Evolutionary conservation across 2,888 invertebrate genomes (phyloP).

Genomic region (Agrilus biguttatus): DNA sequence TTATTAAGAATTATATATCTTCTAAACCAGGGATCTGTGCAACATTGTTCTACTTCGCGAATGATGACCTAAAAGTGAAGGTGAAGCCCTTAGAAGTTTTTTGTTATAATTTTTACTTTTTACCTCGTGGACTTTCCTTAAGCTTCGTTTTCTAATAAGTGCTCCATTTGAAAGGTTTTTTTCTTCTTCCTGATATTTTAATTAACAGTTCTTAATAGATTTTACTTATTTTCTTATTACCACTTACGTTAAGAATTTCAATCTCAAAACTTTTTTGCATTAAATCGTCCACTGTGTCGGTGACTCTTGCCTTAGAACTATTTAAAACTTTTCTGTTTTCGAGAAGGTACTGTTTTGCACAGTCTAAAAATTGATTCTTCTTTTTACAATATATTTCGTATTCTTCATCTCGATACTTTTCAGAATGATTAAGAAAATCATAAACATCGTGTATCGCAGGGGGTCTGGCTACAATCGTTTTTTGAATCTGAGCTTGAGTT

Average conservation of each 20-base stretch:
- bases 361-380: conserved; percentile 14
- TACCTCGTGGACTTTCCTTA: conserved; percentile 14
- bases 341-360: conserved; percentile 12
- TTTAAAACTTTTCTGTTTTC: no score
- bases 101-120: neutral
- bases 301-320: no score
- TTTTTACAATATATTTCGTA: conserved; percentile 18
- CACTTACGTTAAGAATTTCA: no score
- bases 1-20: conserved; percentile 19
- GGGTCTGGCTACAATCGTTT: conserved; percentile 15
- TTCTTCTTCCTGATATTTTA: neutral
- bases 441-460: conserved; percentile 10
- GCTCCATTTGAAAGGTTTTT: conserved; percentile 8
- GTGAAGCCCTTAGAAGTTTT: neutral
- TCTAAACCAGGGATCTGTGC: conserved; percentile 22
- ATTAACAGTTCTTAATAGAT: no score
- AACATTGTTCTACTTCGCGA: conserved; percentile 8
- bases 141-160: conserved; percentile 14
- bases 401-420: conserved; percentile 19
- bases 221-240: no score
- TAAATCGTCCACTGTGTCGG: no score
- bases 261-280: no score
- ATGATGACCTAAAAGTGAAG: conserved; percentile 7
- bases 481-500: conserved; percentile 16
- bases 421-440: conserved; percentile 16